Percentiles rank a stretch among this genome's conserved stretches.
Conservation (phyloP, 2,888 invertebrate genomes). For the Allolobophora icterica region DNA sequence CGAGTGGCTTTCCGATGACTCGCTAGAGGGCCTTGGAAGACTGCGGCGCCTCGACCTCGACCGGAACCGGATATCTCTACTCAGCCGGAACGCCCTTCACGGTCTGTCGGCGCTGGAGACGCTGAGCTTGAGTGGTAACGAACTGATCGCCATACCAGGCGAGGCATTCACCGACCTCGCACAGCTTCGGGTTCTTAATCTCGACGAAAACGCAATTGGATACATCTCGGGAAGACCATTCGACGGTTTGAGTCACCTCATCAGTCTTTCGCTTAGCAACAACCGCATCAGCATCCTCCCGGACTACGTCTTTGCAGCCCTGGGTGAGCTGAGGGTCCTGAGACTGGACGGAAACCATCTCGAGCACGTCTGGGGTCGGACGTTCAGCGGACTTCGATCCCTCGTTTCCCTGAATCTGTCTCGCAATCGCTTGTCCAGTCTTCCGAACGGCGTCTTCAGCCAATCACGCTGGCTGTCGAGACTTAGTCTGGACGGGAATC, state of each 20-base stretch:
- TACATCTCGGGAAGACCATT: conserved; percentile 43
- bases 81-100: conserved; percentile 38
- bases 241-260: conserved; percentile 39
- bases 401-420: conserved; percentile 44
- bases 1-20: conserved; percentile 30
- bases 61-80: not conserved
- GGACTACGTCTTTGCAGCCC: conserved; percentile 43
- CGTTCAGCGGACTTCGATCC: conserved; percentile 41
- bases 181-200: conserved; percentile 41
- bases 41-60: conserved; percentile 15
- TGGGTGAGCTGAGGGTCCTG: conserved; percentile 40
- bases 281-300: conserved; percentile 45
- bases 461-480: conserved; percentile 37
- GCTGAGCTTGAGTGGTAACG: conserved; percentile 43
- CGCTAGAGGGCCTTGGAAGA: conserved; percentile 37
- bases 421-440: conserved; percentile 40
- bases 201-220: conserved; percentile 44
- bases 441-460: conserved; percentile 40
- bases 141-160: conserved; percentile 35
- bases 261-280: conserved; percentile 42
- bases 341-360: conserved; percentile 44
- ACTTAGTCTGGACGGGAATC: conserved; percentile 42
- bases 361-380: conserved; percentile 42
- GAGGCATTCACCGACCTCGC: conserved; percentile 40
- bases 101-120: conserved; percentile 39